Evolutionary conservation across 2,113 vertebrate genomes (phyloP), one percentile per base, ranked within the genome.

Genomic region (Oenanthe oenanthe): DNA sequence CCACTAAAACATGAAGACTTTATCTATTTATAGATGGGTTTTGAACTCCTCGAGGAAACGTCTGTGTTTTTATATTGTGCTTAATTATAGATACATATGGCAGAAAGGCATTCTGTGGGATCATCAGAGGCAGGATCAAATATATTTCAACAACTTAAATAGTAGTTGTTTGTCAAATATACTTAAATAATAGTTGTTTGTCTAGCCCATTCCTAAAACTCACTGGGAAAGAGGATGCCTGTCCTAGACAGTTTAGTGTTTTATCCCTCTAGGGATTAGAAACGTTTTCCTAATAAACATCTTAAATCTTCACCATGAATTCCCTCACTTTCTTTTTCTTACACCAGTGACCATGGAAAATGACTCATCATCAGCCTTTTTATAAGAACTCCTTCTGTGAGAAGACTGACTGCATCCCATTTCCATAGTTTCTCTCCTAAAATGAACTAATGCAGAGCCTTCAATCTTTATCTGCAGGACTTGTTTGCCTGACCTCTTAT

Each of bases 1-100:
- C 32, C 54, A 62, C 58, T 74, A 77, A 72, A 92, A 88, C 87
- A 91, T 62, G 80, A 92, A 92, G 85, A 92, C 60, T 79, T 94
- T 51, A 22, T 70, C 88, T 92, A 90, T 90, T 95, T 90, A 89
- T 90, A 94, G 79, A 75, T 40, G 57, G 43, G 8, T 1, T 77
- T 96, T 95, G 91, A 93, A 92, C 81, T 94, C 60, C 85, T 94
- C 16, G 5, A 60, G 65, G 88, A 94, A 88, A 51, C 16, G 16
- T 9, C 22, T 90, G 54, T 73, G 73, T 11, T 87, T 79, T 91
- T 78, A 42, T 63, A 63, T 71, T 80, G 58, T 86, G 48, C 61
- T 93, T 93, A 80, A 92, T 81, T 94, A 89, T 76, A 76, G 51
- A 62, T 47, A 73, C 0, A 1, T 58, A 77, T 50, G 67, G 67